These are phyloP conservation scores for Ophioninae sp. DNA, from an alignment of 2,888 invertebrate genomes.

Conservation along the genomic window DNA sequence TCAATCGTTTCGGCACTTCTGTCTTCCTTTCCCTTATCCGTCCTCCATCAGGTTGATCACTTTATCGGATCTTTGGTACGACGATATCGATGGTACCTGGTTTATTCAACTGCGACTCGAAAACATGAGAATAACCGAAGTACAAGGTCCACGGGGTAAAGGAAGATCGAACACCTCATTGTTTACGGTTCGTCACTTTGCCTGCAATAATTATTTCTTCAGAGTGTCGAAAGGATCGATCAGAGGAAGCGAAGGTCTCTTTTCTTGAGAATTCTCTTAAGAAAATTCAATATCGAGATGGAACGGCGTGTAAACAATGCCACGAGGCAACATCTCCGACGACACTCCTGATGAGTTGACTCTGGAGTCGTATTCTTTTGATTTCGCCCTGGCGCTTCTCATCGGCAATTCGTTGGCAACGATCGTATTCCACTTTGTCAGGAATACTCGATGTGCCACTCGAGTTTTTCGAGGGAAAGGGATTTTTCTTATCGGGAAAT, in stretches of 20 bases:
- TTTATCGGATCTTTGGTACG: neutral
- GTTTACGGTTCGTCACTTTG: neutral
- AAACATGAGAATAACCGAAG: neutral
- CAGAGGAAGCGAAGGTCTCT: neutral
- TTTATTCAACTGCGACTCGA: neutral
- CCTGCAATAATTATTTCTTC: neutral
- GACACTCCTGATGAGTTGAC: neutral
- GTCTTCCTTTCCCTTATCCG: neutral
- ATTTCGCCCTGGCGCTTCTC: neutral
- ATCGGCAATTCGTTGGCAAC: conserved; percentile 2
- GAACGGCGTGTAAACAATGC: neutral
- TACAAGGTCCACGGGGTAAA: neutral
- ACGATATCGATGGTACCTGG: neutral
- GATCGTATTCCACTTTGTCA: conserved; percentile 42
- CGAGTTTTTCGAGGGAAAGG: conserved; percentile 23
- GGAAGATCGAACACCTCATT: neutral
- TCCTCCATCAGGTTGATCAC: neutral
- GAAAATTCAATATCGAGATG: conserved; percentile 12
- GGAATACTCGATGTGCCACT: conserved; percentile 25
- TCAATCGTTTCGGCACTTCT: neutral
- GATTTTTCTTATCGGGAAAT: conserved; percentile 63
- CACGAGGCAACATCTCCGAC: conserved; percentile 6
- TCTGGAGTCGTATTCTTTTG: conserved; percentile 4
- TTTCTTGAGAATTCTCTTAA: neutral
- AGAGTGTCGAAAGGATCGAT: neutral